These are phyloP conservation scores for Moxostoma hubbsi DNA, from an alignment of 2,797 vertebrate genomes.

Conservation along the genomic window DNA sequence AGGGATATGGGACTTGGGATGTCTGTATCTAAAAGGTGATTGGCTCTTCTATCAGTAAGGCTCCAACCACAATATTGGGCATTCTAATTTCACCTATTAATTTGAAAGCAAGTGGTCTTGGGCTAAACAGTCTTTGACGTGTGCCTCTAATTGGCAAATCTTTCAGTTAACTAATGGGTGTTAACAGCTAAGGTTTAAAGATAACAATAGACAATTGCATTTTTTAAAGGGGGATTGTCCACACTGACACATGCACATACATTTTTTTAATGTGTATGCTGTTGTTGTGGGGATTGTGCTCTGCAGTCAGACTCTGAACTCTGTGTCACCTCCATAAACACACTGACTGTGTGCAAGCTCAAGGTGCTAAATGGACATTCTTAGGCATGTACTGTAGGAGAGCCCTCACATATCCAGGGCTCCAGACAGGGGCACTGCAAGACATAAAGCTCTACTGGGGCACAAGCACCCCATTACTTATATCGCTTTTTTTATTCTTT, in stretches of 20 bases:
- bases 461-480: too few species aligned
- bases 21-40: too few species aligned
- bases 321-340: slow-evolving; percentile 66
- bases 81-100: too few species aligned
- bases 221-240: slow-evolving; percentile 23
- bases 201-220: neutral
- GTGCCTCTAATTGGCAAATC: neutral
- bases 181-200: slow-evolving; percentile 14
- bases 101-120: too few species aligned
- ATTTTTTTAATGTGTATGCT: slow-evolving; percentile 46
- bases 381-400: slow-evolving; percentile 5
- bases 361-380: slow-evolving; percentile 38
- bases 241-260: neutral
- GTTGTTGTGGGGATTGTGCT: slow-evolving; percentile 58
- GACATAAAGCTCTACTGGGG: too few species aligned
- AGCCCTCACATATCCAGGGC: slow-evolving; percentile 8
- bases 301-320: slow-evolving; percentile 68
- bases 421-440: neutral
- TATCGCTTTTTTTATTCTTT: too few species aligned
- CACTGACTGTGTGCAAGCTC: slow-evolving; percentile 49
- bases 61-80: too few species aligned
- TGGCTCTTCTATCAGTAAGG: too few species aligned
- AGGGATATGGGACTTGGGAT: too few species aligned
- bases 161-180: slow-evolving; percentile 9
- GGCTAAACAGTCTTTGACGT: neutral